Percentiles rank a stretch among this genome's conserved stretches.
Conservation (phyloP, 2,888 invertebrate species). For the Oligia fasciuncula region DNA sequence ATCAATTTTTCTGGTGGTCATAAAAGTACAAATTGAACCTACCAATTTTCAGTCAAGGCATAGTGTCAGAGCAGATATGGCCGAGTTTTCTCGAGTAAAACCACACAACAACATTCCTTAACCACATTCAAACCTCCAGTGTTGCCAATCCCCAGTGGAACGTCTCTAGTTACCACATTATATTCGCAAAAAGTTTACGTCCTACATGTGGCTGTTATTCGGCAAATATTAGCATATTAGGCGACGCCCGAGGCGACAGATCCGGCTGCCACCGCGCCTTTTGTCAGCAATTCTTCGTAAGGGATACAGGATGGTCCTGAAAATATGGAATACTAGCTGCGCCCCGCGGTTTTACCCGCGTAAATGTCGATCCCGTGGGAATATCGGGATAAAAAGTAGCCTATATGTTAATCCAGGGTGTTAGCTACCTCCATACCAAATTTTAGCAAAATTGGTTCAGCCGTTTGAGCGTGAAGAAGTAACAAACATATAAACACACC, state of each 20-base stretch:
- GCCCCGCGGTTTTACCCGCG: too few relatives aligned
- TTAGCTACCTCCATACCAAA: too few relatives aligned
- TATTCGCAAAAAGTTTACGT: constrained; percentile 59
- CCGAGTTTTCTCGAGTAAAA: neutral
- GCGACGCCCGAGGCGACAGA: constrained; percentile 80
- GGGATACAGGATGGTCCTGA: constrained; percentile 62
- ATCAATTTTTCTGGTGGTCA: too few relatives aligned
- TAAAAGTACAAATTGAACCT: neutral
- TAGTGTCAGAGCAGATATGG: neutral
- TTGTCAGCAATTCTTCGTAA: constrained; percentile 78
- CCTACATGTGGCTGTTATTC: constrained; percentile 69
- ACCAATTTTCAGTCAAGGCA: neutral
- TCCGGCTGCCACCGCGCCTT: constrained; percentile 73
- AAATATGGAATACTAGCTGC: neutral
- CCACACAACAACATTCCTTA: neutral
- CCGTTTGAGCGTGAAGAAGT: too few relatives aligned
- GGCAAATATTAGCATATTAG: constrained; percentile 83
- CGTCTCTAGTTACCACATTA: neutral
- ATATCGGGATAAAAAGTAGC: too few relatives aligned
- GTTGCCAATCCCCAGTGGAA: neutral
- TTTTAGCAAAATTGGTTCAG: too few relatives aligned
- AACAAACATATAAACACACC: too few relatives aligned
- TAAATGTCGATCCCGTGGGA: too few relatives aligned
- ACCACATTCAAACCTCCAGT: neutral
- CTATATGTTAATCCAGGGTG: too few relatives aligned